Conservation (phyloP, 2,797 vertebrate species). For the Pitangus sulphuratus region DNA sequence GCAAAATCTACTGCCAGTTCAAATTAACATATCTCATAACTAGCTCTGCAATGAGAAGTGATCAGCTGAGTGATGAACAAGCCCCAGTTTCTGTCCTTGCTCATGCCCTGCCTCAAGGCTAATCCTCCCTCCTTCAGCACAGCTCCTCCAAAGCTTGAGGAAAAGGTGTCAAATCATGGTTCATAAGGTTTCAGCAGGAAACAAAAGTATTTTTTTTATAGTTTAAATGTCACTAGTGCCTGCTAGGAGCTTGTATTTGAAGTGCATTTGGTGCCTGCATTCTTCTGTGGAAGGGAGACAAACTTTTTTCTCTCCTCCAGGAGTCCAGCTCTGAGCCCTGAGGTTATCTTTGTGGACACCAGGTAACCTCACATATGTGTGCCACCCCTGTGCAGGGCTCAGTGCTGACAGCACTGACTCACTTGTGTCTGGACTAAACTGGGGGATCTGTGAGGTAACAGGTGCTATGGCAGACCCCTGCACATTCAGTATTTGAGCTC, state of each 20-base stretch:
- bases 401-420: fast-evolving
- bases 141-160: background rate
- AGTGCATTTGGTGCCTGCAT: background rate
- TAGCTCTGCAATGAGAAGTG: background rate
- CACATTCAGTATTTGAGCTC: background rate
- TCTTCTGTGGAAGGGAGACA: background rate
- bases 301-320: background rate
- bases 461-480: background rate
- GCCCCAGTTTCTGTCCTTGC: background rate
- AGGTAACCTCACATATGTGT: fast-evolving
- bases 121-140: background rate
- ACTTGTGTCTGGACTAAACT: fast-evolving
- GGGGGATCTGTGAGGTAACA: background rate
- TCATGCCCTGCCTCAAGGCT: background rate
- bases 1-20: slow-evolving; percentile 20
- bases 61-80: background rate
- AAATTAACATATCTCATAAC: background rate
- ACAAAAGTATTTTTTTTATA: background rate
- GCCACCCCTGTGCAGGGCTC: background rate
- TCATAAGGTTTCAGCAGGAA: background rate
- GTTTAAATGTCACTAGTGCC: background rate
- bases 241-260: background rate
- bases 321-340: background rate
- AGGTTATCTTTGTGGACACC: background rate
- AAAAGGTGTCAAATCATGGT: background rate